Percentiles rank a stretch among this genome's conserved stretches.
These are phyloP conservation scores for Semnopithecus entellus DNA, from an alignment of 2,113 vertebrate species.

Conservation along the genomic window DNA sequence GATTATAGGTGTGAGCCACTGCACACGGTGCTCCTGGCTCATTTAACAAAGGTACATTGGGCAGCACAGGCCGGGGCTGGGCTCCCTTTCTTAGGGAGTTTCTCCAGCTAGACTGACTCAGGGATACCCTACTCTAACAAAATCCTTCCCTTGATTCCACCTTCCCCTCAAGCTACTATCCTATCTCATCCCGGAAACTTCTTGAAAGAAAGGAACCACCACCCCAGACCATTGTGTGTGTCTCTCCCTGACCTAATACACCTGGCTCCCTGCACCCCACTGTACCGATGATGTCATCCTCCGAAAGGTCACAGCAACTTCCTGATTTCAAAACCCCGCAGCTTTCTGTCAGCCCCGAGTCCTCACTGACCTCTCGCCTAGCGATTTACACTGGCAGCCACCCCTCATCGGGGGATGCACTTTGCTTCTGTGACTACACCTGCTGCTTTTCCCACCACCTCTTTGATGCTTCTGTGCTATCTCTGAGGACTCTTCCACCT, in stretches of 20 bases:
- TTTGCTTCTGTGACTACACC: neutral
- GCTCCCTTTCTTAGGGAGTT: neutral
- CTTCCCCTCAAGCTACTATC: neutral
- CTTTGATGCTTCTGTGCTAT: neutral
- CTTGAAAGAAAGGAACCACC: neutral
- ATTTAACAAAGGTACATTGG: neutral
- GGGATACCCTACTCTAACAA: neutral
- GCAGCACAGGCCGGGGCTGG: accelerated
- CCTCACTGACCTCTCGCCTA: neutral
- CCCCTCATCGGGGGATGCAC: neutral
- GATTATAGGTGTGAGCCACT: too few species aligned
- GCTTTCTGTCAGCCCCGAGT: neutral
- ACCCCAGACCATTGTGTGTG: accelerated
- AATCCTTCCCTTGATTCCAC: neutral
- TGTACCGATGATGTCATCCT: neutral
- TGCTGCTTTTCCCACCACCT: neutral
- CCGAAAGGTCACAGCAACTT: constrained; percentile 65
- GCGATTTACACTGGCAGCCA: accelerated
- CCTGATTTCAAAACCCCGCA: neutral
- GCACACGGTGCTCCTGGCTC: too few species aligned
- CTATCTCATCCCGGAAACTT: neutral
- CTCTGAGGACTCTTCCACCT: neutral
- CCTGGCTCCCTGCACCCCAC: constrained; percentile 27
- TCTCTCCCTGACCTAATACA: neutral
- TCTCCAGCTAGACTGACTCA: neutral